phyloP scores from a whole-genome alignment of 2,113 vertebrate genomes.

The Neopipo cinnamomea region DNA sequence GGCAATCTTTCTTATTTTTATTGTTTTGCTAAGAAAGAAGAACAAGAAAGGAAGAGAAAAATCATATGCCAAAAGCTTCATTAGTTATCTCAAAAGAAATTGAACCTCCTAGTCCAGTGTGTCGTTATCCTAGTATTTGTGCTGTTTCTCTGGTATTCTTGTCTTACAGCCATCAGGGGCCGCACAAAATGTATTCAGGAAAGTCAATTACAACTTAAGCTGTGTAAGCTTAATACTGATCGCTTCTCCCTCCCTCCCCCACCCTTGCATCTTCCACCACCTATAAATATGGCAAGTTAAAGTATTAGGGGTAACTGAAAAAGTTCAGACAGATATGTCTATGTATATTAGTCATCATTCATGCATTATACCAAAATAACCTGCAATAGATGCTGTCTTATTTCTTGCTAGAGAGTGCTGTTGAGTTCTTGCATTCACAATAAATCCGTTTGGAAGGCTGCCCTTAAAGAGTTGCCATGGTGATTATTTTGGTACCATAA shows the following conservation, averaged over 20 bases:
- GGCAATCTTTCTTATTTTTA: background rate
- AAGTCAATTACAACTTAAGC: constrained; percentile 16
- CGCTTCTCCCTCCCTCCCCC: background rate
- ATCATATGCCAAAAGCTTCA: background rate
- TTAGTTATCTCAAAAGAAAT: constrained; percentile 42
- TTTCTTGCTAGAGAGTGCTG: constrained; percentile 69
- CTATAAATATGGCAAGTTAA: constrained; percentile 48
- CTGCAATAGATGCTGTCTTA: constrained; percentile 26
- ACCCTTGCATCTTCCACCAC: background rate
- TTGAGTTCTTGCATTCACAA: constrained; percentile 75
- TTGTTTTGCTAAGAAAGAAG: constrained; percentile 54
- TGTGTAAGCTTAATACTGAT: background rate
- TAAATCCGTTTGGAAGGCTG: constrained; percentile 74
- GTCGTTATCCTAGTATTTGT: constrained; percentile 5
- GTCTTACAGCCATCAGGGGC: background rate
- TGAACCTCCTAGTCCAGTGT: constrained; percentile 1
- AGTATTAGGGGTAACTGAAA: constrained; percentile 28
- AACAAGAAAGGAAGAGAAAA: constrained; percentile 47
- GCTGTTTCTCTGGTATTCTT: background rate
- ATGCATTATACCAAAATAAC: constrained; percentile 42
- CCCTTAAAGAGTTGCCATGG: constrained; percentile 77
- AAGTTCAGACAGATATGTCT: constrained; percentile 24
- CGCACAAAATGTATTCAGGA: background rate
- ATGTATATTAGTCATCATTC: constrained; percentile 37
- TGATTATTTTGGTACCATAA: constrained; percentile 78